A percentile compares a stretch with the other conserved stretches of the same genome.
These are phyloP conservation scores for Smittia sp. DNA, from an alignment of 2,888 invertebrate species.

Conservation along the genomic window DNA sequence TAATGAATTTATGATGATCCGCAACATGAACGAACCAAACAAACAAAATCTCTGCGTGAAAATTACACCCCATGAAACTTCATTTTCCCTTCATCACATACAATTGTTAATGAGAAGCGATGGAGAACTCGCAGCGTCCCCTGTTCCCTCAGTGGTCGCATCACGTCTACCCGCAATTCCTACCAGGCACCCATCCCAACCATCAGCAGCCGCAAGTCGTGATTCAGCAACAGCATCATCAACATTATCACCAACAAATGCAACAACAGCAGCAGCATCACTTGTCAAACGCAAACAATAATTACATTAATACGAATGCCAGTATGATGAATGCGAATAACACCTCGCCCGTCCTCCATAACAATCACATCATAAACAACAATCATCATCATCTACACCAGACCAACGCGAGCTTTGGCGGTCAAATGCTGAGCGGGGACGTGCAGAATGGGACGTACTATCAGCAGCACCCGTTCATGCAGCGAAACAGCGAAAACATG, in stretches of 20 bases:
- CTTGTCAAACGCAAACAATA: slow-evolving; percentile 38
- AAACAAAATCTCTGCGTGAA: slow-evolving; percentile 39
- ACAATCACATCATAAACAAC: slow-evolving; percentile 40
- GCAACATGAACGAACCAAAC: slow-evolving; percentile 1
- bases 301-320: slow-evolving; percentile 37
- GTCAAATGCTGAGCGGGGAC: slow-evolving; percentile 38
- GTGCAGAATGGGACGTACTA: slow-evolving; percentile 21
- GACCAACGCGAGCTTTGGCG: slow-evolving; percentile 28
- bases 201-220: slow-evolving; percentile 50
- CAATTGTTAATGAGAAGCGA: slow-evolving; percentile 9
- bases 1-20: slow-evolving; percentile 27
- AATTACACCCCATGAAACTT: slow-evolving; percentile 45
- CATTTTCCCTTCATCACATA: background rate
- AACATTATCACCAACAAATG: slow-evolving; percentile 34
- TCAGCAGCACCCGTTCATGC: slow-evolving; percentile 35
- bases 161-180: slow-evolving; percentile 91
- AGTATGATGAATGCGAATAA: slow-evolving; percentile 18
- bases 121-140: slow-evolving; percentile 61
- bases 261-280: slow-evolving; percentile 26
- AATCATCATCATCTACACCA: slow-evolving; percentile 40
- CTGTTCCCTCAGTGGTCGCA: slow-evolving; percentile 93
- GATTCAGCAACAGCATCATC: slow-evolving; percentile 23
- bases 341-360: slow-evolving; percentile 30
- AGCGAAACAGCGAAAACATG: background rate
- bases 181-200: slow-evolving; percentile 84